phyloP scores from a whole-genome alignment of 2,797 vertebrate species.

The Synanceia verrucosa region DNA sequence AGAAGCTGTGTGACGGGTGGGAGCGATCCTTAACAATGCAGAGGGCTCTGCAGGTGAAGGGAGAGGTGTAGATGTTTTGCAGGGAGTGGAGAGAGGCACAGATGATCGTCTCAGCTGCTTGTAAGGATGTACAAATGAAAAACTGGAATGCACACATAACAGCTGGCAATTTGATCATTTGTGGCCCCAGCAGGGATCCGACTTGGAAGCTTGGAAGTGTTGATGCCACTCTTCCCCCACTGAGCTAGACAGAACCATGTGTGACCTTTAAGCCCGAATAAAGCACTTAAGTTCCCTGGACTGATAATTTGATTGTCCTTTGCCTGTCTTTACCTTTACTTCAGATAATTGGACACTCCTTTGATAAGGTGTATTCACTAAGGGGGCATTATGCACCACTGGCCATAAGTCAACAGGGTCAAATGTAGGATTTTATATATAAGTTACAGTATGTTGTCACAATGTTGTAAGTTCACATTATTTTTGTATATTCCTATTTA shows the following conservation, averaged over 20 bases:
- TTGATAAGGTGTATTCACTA: conserved; percentile 31
- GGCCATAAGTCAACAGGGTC: conserved; percentile 9
- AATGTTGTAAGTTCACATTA: background rate
- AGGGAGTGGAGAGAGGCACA: no score
- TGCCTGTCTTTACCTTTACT: conserved; percentile 52
- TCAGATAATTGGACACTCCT: conserved; percentile 51
- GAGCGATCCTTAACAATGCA: no score
- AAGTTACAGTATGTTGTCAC: conserved; percentile 1
- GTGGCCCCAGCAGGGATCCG: conserved; percentile 13
- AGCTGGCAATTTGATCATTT: conserved; percentile 20
- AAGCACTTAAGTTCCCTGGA: conserved; percentile 36
- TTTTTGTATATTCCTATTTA: no score
- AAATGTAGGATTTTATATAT: background rate
- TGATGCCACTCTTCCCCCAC: conserved; percentile 15
- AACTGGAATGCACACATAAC: background rate
- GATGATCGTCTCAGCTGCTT: no score
- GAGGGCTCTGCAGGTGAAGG: no score
- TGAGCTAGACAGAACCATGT: conserved; percentile 17
- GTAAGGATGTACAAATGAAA: conserved; percentile 1
- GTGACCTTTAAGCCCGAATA: conserved; percentile 48
- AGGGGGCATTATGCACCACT: background rate
- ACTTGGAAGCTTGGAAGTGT: conserved; percentile 14
- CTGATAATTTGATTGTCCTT: conserved; percentile 61
- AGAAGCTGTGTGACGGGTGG: no score
- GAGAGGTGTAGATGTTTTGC: no score